Evolutionary conservation across 1,140 invertebrate genomes (phyloP).

Genomic region (Pogonomyrmex californicus): DNA sequence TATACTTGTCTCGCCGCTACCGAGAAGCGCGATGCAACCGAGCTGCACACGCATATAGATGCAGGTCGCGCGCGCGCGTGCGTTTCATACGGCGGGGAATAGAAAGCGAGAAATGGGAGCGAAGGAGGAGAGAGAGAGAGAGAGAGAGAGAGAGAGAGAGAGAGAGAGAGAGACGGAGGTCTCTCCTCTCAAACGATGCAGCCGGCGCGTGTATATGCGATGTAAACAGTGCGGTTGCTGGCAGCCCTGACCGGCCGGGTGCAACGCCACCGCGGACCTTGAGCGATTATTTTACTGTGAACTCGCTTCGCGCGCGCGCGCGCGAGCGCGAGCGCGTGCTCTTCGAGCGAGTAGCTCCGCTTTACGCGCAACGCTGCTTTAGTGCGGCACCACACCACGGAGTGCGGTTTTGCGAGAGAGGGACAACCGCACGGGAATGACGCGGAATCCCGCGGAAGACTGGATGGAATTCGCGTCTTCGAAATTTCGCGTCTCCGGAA

Average conservation of each 20-base stretch:
- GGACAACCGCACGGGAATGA: not conserved
- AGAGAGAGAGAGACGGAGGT: not conserved
- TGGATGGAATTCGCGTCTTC: not conserved
- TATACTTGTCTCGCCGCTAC: conserved; percentile 56
- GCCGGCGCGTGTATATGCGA: conserved; percentile 71
- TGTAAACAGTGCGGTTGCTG: conserved; percentile 83
- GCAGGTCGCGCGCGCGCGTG: conserved; percentile 14
- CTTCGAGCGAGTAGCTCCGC: conserved; percentile 41
- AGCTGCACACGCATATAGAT: conserved; percentile 53
- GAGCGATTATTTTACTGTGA: conserved; percentile 86
- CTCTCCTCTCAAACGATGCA: conserved; percentile 55
- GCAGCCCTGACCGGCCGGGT: conserved; percentile 81
- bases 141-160: not conserved
- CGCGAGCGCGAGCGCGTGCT: conserved; percentile 40
- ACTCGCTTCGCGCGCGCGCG: conserved; percentile 61
- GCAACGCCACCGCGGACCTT: conserved; percentile 86
- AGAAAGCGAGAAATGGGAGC: conserved; percentile 20
- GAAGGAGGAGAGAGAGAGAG: not conserved
- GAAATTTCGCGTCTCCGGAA: not conserved
- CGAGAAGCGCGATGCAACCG: conserved; percentile 41
- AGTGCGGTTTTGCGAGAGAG: conserved; percentile 33
- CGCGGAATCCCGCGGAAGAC: not conserved
- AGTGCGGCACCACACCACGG: conserved; percentile 5
- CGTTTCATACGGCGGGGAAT: conserved; percentile 41
- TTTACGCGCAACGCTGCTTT: conserved; percentile 67